Evolutionary conservation across 2,113 vertebrate genomes (phyloP).

Genomic region (Nesoenas mayeri): DNA sequence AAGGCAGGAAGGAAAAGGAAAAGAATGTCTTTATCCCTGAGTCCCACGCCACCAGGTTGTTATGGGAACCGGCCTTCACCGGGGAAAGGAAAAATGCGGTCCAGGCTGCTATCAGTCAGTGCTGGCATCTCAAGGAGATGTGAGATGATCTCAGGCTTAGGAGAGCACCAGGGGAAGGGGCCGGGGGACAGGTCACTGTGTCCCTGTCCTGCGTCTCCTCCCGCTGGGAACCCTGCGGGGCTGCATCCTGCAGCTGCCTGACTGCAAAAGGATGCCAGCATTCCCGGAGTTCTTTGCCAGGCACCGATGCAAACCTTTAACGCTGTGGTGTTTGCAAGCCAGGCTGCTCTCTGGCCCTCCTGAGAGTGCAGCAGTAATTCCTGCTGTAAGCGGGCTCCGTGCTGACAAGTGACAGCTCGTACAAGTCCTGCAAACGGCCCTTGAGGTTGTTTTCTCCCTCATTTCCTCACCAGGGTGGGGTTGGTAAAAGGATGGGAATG

Average conservation of each 20-base stretch:
- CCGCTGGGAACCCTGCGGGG: neutral
- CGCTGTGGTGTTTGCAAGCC: accelerated
- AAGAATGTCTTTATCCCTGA: neutral
- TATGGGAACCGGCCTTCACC: neutral
- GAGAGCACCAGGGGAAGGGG: neutral
- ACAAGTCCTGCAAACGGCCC: neutral
- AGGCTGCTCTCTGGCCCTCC: neutral
- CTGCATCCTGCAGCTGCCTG: neutral
- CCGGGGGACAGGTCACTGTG: neutral
- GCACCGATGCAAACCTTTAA: neutral
- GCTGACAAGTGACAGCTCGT: conserved; percentile 27
- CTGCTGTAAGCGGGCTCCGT: neutral
- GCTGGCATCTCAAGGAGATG: neutral
- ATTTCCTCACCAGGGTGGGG: conserved; percentile 54
- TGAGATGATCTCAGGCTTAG: neutral
- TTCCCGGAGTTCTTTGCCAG: neutral
- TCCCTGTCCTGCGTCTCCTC: neutral
- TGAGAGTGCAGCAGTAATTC: neutral
- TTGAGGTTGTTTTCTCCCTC: conserved; percentile 45
- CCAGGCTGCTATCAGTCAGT: neutral
- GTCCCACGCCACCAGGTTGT: neutral
- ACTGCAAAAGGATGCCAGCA: neutral
- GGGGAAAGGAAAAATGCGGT: neutral
- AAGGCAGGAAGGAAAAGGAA: conserved; percentile 25
- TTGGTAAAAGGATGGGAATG: conserved; percentile 40